Evolutionary conservation across 2,797 vertebrate genomes (phyloP).

Genomic region (Triplophysa bombifrons): DNA sequence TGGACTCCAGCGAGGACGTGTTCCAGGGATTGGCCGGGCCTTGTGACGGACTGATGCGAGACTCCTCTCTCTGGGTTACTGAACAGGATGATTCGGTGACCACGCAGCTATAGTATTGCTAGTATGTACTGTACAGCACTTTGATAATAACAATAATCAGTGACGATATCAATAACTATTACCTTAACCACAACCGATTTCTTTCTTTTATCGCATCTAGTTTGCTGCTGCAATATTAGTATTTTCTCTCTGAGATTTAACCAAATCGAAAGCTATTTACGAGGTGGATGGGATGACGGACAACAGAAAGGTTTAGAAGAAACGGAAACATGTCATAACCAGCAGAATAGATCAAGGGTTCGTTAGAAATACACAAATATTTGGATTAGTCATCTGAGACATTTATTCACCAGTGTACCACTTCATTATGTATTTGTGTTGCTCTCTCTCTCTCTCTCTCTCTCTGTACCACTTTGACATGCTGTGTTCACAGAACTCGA

Average conservation of each 20-base stretch:
- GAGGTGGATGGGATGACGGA: conserved; percentile 12
- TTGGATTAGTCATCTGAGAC: background rate
- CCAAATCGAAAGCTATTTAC: conserved; percentile 22
- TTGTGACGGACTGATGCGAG: conserved; percentile 76
- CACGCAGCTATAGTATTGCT: conserved; percentile 88
- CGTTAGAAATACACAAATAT: background rate
- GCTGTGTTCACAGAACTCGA: background rate
- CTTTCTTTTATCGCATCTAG: conserved; percentile 40
- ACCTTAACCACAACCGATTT: conserved; percentile 28
- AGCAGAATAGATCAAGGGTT: conserved; percentile 4
- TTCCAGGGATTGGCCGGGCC: conserved; percentile 93
- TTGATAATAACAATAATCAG: conserved; percentile 71
- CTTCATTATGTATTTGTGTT: background rate
- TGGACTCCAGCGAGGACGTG: conserved; percentile 93
- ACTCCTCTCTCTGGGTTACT: conserved; percentile 83
- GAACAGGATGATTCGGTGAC: conserved; percentile 92
- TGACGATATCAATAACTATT: conserved; percentile 69
- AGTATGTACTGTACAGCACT: conserved; percentile 70
- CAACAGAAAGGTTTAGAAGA: conserved; percentile 10
- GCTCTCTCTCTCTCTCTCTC: background rate
- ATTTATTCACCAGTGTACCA: background rate
- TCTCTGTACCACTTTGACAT: background rate
- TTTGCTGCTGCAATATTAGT: conserved; percentile 45
- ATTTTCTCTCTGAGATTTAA: conserved; percentile 31
- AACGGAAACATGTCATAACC: conserved; percentile 14